These are phyloP conservation scores for Ibycter americanus DNA, from an alignment of 2,797 vertebrate species.

Conservation along the genomic window DNA sequence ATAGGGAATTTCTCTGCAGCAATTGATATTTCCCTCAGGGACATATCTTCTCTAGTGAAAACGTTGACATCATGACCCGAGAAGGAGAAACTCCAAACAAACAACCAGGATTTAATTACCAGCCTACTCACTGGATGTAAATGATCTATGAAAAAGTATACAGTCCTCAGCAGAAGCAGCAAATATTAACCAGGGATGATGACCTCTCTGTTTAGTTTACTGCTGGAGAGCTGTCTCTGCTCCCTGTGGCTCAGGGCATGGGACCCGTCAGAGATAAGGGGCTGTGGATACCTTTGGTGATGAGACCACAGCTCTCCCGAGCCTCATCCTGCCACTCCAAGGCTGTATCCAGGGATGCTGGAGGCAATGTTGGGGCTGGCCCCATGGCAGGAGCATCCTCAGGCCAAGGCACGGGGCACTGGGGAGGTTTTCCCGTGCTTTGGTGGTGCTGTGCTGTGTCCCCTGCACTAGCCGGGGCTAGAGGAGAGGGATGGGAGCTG, in stretches of 20 bases:
- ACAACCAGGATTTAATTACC: constrained; percentile 73
- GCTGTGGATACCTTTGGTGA: not conserved
- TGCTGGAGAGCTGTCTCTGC: constrained; percentile 61
- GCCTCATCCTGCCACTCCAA: not conserved
- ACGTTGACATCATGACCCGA: constrained; percentile 71
- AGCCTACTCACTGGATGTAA: constrained; percentile 64
- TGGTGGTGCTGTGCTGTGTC: not conserved
- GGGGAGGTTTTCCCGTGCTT: accelerated
- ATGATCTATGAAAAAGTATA: constrained; percentile 71
- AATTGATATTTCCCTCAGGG: constrained; percentile 60
- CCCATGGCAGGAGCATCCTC: not conserved
- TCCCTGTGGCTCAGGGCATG: constrained; percentile 66
- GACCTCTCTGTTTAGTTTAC: constrained; percentile 75
- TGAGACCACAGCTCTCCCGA: not conserved
- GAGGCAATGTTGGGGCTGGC: not conserved
- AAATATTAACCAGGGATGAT: constrained; percentile 70
- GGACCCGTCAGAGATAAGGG: constrained; percentile 61
- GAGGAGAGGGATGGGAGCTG: not conserved
- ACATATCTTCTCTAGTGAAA: constrained; percentile 76
- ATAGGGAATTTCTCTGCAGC: constrained; percentile 29
- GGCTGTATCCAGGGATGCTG: not conserved
- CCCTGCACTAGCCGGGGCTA: not conserved
- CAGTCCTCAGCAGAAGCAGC: constrained; percentile 53
- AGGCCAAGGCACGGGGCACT: accelerated
- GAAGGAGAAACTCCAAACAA: constrained; percentile 72